A percentile compares a stretch with the other conserved stretches of the same genome.
Evolutionary conservation across 2,888 invertebrate genomes (phyloP).

Genomic region (Drosophila kuntzei): DNA sequence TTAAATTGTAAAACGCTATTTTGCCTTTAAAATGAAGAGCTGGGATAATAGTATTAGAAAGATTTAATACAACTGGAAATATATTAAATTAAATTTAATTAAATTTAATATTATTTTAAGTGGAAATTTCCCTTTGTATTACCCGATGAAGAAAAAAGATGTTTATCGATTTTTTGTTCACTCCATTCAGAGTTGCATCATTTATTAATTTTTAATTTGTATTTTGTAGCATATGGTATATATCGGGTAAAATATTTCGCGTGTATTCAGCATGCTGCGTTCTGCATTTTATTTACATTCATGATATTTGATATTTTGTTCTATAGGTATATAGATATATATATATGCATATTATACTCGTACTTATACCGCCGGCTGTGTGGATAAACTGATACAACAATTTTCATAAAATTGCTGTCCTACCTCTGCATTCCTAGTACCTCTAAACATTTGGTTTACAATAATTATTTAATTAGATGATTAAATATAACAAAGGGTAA

Average conservation of each 20-base stretch:
- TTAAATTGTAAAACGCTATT: too few species aligned
- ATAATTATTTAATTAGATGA: slow-evolving; percentile 21
- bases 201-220: slow-evolving; percentile 59
- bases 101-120: too few species aligned
- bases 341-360: slow-evolving; percentile 43
- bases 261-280: slow-evolving; percentile 46
- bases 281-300: slow-evolving; percentile 69
- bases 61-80: too few species aligned
- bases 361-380: slow-evolving; percentile 19
- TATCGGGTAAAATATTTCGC: slow-evolving; percentile 67
- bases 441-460: slow-evolving; percentile 34
- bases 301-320: slow-evolving; percentile 47
- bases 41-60: too few species aligned
- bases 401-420: slow-evolving; percentile 54
- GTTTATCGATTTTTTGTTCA: slow-evolving; percentile 21
- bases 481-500: slow-evolving; percentile 28
- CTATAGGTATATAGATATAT: slow-evolving; percentile 33
- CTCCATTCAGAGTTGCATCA: slow-evolving; percentile 62
- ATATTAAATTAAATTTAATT: background rate
- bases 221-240: slow-evolving; percentile 57
- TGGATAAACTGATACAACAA: slow-evolving; percentile 36
- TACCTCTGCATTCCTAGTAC: slow-evolving; percentile 31
- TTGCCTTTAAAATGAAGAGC: too few species aligned
- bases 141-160: background rate
- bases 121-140: background rate